These are phyloP conservation scores for Oryzias javanicus DNA, from an alignment of 2,113 vertebrate species.

Conservation along the genomic window DNA sequence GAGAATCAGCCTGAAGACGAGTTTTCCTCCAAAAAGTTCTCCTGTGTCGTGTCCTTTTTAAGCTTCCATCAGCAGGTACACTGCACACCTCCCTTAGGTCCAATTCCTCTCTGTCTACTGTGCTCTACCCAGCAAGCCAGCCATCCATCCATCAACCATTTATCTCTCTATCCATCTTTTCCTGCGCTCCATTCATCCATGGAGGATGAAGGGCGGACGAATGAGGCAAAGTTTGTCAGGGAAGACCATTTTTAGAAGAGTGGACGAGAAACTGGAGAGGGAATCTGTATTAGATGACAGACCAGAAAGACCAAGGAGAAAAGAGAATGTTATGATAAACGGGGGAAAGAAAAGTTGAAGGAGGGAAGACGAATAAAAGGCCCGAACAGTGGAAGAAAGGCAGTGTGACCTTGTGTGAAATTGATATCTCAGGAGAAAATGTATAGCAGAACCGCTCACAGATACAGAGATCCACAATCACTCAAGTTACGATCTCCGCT, in stretches of 20 bases:
- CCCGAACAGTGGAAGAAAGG: slow-evolving; percentile 35
- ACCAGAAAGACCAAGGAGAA: slow-evolving; percentile 14
- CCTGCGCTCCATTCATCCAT: slow-evolving; percentile 50
- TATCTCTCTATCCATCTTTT: slow-evolving; percentile 39
- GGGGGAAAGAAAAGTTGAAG: neutral
- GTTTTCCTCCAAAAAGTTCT: slow-evolving; percentile 42
- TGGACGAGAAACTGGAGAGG: neutral
- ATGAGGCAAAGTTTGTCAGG: slow-evolving; percentile 30
- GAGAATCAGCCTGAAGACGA: slow-evolving; percentile 1
- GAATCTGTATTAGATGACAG: slow-evolving; percentile 13
- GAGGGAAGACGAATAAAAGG: slow-evolving; percentile 22
- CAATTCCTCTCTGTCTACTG: slow-evolving; percentile 50
- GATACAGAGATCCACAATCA: slow-evolving; percentile 9
- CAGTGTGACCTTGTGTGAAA: slow-evolving; percentile 66
- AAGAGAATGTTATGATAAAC: slow-evolving; percentile 10
- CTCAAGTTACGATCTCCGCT: slow-evolving; percentile 36
- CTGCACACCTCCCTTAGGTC: slow-evolving; percentile 50
- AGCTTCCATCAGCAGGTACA: slow-evolving; percentile 74
- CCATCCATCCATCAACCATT: slow-evolving; percentile 62
- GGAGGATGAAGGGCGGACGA: slow-evolving; percentile 39
- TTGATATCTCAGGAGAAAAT: slow-evolving; percentile 68
- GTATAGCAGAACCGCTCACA: slow-evolving; percentile 37
- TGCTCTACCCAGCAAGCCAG: slow-evolving; percentile 28
- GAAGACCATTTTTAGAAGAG: slow-evolving; percentile 16
- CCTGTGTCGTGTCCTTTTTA: slow-evolving; percentile 58